phyloP scores from a whole-genome alignment of 2,797 vertebrate species.

The Onychomys leucogaster region DNA sequence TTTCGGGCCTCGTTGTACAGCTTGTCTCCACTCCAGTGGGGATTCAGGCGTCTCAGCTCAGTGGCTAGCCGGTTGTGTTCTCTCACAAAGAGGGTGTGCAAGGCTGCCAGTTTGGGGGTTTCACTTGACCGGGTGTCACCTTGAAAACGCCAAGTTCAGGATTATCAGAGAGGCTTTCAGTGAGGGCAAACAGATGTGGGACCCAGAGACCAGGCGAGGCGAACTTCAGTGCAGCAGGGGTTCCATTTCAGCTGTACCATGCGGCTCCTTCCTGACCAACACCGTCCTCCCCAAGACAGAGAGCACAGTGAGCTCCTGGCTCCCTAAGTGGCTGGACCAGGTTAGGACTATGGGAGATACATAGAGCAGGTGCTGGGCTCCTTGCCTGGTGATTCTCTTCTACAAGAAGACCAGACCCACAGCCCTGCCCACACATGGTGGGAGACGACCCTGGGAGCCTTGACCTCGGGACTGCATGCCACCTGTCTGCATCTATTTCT shows the following conservation, averaged over 20 bases:
- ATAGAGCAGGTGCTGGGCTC: neutral
- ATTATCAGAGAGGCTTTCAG: constrained; percentile 10
- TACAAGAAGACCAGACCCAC: neutral
- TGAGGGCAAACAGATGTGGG: neutral
- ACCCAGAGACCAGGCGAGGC: neutral
- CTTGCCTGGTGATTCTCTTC: neutral
- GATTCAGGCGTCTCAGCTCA: constrained; percentile 89
- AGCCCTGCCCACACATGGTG: neutral
- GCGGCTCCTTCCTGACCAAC: neutral
- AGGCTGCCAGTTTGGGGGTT: constrained; percentile 91
- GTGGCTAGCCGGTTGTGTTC: constrained; percentile 93
- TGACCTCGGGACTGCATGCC: neutral
- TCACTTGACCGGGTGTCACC: constrained; percentile 92
- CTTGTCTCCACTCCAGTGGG: constrained; percentile 90
- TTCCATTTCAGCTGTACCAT: neutral
- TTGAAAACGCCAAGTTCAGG: constrained; percentile 77
- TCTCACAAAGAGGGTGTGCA: constrained; percentile 93
- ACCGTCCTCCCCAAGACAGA: neutral
- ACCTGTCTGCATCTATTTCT: neutral
- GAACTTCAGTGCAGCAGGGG: neutral
- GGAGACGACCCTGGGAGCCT: neutral
- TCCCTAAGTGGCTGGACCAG: neutral
- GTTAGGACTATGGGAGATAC: neutral
- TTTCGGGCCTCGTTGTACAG: constrained; percentile 94
- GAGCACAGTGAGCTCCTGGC: neutral